phyloP scores from a whole-genome alignment of 2,888 invertebrate species.

The Scaptomyza tumidula region DNA sequence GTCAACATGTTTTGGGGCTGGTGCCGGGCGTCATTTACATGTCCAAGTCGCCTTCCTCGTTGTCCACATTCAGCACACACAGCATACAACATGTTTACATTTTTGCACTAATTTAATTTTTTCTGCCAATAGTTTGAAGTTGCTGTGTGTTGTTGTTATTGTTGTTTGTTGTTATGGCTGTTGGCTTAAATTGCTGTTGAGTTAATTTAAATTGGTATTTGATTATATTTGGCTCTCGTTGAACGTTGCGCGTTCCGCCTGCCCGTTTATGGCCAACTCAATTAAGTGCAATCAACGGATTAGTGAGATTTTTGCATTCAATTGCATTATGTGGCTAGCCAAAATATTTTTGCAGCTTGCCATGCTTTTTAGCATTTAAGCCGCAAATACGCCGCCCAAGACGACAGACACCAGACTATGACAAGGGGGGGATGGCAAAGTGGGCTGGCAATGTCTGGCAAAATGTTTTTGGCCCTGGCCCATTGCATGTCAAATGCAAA shows the following conservation, averaged over 20 bases:
- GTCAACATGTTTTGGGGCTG: conserved; percentile 76
- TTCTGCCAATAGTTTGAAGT: conserved; percentile 58
- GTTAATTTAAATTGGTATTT: conserved; percentile 80
- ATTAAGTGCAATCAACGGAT: conserved; percentile 78
- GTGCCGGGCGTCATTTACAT: conserved; percentile 79
- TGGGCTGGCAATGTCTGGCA: conserved; percentile 50
- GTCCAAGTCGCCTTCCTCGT: conserved; percentile 67
- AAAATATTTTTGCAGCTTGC: conserved; percentile 47
- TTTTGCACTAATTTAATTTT: conserved; percentile 79
- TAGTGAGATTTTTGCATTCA: conserved; percentile 74
- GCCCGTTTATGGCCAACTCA: conserved; percentile 79
- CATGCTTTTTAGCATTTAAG: conserved; percentile 27
- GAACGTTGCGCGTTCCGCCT: conserved; percentile 51
- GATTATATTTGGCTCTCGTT: conserved; percentile 73
- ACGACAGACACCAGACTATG: conserved; percentile 19
- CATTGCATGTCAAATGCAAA: conserved; percentile 79
- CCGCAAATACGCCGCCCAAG: conserved; percentile 40
- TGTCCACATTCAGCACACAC: conserved; percentile 44
- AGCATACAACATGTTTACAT: conserved; percentile 74
- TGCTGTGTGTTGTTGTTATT: conserved; percentile 20
- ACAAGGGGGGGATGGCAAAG: not conserved
- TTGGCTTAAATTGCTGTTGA: conserved; percentile 77
- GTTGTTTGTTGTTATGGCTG: conserved; percentile 30
- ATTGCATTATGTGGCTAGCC: conserved; percentile 61
- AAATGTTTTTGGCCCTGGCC: conserved; percentile 66